These are phyloP conservation scores for Tinea pellionella DNA, from an alignment of 2,888 invertebrate genomes.

Conservation along the genomic window DNA sequence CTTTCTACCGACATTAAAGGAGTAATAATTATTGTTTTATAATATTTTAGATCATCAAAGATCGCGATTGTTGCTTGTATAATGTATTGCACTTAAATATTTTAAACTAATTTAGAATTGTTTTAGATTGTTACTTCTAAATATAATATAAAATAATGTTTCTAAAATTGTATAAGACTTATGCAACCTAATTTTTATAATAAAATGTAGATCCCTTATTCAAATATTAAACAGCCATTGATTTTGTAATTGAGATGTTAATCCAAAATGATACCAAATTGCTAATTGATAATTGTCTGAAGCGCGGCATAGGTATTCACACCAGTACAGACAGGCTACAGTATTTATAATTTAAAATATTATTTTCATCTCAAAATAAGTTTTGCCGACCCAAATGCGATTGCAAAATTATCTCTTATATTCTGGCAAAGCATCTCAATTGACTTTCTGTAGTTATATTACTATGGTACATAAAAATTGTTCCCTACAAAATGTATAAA, in stretches of 20 bases:
- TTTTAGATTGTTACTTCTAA: background rate
- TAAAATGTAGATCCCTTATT: background rate
- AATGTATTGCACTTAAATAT: background rate
- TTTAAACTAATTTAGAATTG: conserved; percentile 4
- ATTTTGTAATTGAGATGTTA: background rate
- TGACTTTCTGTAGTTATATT: background rate
- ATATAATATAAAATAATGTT: background rate
- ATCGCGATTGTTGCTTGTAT: background rate
- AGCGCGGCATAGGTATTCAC: too few species aligned
- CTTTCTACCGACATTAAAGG: background rate
- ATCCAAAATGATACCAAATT: background rate
- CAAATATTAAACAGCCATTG: background rate
- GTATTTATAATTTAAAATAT: too few species aligned
- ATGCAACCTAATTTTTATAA: background rate
- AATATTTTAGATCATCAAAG: background rate
- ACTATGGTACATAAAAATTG: background rate
- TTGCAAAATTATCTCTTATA: background rate
- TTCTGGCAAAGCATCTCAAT: background rate
- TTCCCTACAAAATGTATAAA: background rate
- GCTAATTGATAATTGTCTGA: background rate
- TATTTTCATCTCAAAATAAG: too few species aligned
- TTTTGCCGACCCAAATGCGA: background rate
- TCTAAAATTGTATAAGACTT: conserved; percentile 3
- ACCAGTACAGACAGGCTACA: too few species aligned
- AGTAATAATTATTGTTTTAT: background rate